Percentiles rank a stretch among this genome's conserved stretches.
These are phyloP conservation scores for Lutraria lutraria DNA, from an alignment of 2,888 invertebrate species.

Conservation along the genomic window DNA sequence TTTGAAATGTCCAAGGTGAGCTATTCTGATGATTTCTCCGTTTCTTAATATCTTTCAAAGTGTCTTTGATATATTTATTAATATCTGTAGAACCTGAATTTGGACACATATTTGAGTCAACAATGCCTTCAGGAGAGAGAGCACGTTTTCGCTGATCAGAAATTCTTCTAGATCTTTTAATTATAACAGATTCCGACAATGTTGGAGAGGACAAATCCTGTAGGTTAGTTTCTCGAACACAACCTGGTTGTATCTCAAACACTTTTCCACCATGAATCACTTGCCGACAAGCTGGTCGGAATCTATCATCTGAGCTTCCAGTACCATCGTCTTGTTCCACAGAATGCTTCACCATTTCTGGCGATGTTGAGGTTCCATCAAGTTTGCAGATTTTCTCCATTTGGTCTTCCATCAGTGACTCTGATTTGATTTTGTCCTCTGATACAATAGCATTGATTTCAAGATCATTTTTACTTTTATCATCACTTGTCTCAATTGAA, in stretches of 20 bases:
- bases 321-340: not conserved
- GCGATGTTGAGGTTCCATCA: constrained; percentile 59
- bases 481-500: not conserved
- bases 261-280: constrained; percentile 67
- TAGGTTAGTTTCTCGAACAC: constrained; percentile 57
- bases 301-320: not conserved
- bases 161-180: constrained; percentile 27
- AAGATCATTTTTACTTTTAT: not conserved
- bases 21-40: constrained; percentile 31
- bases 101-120: constrained; percentile 21
- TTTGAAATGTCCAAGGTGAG: constrained; percentile 62
- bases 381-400: constrained; percentile 48
- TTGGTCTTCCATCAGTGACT: not conserved
- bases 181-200: not conserved
- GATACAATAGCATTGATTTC: not conserved
- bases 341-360: constrained; percentile 19
- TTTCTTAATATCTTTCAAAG: constrained; percentile 58
- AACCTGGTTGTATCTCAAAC: constrained; percentile 65
- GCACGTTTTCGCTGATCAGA: constrained; percentile 25
- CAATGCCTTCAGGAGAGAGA: constrained; percentile 25
- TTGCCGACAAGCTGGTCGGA: constrained; percentile 50
- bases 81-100: constrained; percentile 30
- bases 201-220: constrained; percentile 22
- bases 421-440: not conserved
- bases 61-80: constrained; percentile 62